Percentiles rank a stretch among this genome's conserved stretches.
phyloP scores from a whole-genome alignment of 2,888 invertebrate species.

The Hyposoter didymator region DNA sequence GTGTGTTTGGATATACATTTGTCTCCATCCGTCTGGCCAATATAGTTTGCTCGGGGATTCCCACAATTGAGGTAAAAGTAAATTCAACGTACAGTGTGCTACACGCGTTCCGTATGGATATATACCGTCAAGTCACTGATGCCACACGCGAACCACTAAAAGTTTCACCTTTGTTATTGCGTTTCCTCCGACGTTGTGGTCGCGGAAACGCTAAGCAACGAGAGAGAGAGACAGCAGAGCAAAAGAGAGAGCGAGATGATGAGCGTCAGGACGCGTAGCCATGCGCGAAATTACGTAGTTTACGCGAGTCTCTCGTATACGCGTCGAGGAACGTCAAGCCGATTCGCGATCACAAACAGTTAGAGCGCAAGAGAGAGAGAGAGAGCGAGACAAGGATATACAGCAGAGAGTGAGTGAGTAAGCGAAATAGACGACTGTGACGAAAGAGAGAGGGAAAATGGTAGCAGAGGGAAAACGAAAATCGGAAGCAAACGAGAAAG shows the following conservation, averaged over 20 bases:
- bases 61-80: constrained; percentile 39
- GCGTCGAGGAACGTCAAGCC: constrained; percentile 68
- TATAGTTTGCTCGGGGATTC: constrained; percentile 34
- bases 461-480: constrained; percentile 61
- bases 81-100: constrained; percentile 22
- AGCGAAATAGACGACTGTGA: constrained; percentile 13
- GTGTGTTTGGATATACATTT: neutral
- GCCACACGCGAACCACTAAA: constrained; percentile 56
- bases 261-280: constrained; percentile 72
- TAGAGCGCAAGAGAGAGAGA: constrained; percentile 12
- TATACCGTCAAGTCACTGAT: constrained; percentile 52
- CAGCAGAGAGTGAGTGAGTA: neutral
- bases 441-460: constrained; percentile 18
- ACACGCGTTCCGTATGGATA: constrained; percentile 19
- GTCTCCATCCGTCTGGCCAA: constrained; percentile 32
- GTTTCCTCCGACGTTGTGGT: constrained; percentile 57
- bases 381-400: constrained; percentile 7
- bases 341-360: constrained; percentile 62
- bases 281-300: constrained; percentile 80
- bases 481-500: constrained; percentile 56
- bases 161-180: constrained; percentile 71
- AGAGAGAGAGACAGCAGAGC: constrained; percentile 29
- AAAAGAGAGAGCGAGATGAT: constrained; percentile 50
- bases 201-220: constrained; percentile 55
- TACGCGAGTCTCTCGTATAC: constrained; percentile 62